Conservation (phyloP, 2,888 invertebrate genomes). For the Ptychoptera contaminata region DNA sequence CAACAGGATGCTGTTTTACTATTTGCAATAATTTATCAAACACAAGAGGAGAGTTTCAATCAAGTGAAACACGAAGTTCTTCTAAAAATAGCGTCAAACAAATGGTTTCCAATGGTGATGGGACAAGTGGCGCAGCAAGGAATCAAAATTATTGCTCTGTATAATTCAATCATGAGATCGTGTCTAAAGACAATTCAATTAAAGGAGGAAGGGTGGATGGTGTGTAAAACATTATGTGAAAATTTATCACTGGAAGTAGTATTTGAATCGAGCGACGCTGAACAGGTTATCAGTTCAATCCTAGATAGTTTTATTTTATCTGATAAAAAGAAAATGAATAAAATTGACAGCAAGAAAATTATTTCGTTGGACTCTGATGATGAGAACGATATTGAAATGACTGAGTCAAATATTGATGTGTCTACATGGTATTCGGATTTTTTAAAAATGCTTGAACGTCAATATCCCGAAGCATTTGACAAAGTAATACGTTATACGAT, state of each 20-base stretch:
- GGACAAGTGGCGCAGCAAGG: slow-evolving; percentile 38
- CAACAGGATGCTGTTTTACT: slow-evolving; percentile 46
- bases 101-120: slow-evolving; percentile 35
- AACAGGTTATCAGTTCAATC: slow-evolving; percentile 40
- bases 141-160: slow-evolving; percentile 39
- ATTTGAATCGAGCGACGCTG: slow-evolving; percentile 38
- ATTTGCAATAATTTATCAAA: slow-evolving; percentile 52
- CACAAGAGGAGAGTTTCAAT: slow-evolving; percentile 36
- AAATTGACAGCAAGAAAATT: background rate
- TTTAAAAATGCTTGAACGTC: slow-evolving; percentile 45
- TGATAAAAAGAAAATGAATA: slow-evolving; percentile 8
- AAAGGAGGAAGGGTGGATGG: slow-evolving; percentile 31
- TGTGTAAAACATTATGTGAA: slow-evolving; percentile 38
- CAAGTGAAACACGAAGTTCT: slow-evolving; percentile 38
- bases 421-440: slow-evolving; percentile 38
- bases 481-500: slow-evolving; percentile 43
- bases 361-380: slow-evolving; percentile 22
- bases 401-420: slow-evolving; percentile 17
- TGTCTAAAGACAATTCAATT: slow-evolving; percentile 35
- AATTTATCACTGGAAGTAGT: slow-evolving; percentile 42
- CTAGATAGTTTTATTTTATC: slow-evolving; percentile 26
- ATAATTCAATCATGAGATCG: slow-evolving; percentile 38
- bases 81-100: slow-evolving; percentile 30
- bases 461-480: slow-evolving; percentile 59
- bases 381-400: slow-evolving; percentile 20